These are phyloP conservation scores for Glossophaga mutica DNA, from an alignment of 2,797 vertebrate species.

Conservation along the genomic window DNA sequence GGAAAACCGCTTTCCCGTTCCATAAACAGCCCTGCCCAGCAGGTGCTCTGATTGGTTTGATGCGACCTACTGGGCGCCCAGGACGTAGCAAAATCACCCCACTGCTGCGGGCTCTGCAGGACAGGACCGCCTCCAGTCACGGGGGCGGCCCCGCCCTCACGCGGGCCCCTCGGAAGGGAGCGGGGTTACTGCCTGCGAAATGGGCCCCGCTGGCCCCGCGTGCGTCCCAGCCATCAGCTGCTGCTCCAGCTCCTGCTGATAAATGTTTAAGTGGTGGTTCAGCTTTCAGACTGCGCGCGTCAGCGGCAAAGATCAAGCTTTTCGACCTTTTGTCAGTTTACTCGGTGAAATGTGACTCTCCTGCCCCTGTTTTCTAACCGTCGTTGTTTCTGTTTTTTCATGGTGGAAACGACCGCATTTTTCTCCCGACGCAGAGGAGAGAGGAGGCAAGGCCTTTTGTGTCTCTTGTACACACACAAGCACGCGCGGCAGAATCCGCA, in stretches of 20 bases:
- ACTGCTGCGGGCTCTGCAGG: too few relatives aligned
- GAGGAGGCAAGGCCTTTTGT: background rate
- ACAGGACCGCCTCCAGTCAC: rapidly evolving
- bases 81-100: background rate
- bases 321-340: slow-evolving; percentile 82
- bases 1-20: background rate
- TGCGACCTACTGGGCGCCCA: background rate
- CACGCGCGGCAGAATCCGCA: rapidly evolving
- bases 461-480: background rate
- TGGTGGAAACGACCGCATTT: background rate
- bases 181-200: background rate
- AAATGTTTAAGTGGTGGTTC: slow-evolving; percentile 81
- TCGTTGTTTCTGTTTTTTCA: background rate
- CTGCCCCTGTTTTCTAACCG: background rate
- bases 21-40: slow-evolving; percentile 34
- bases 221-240: slow-evolving; percentile 12
- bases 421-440: background rate
- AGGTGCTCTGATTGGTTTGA: slow-evolving; percentile 35
- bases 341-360: slow-evolving; percentile 76
- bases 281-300: slow-evolving; percentile 76
- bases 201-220: background rate
- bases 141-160: too few relatives aligned
- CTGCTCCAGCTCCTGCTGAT: slow-evolving; percentile 66
- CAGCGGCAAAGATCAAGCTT: slow-evolving; percentile 78
- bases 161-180: rapidly evolving